These are phyloP conservation scores for Gastracanthus pulcherrimus DNA, from an alignment of 2,888 invertebrate genomes.

Conservation along the genomic window DNA sequence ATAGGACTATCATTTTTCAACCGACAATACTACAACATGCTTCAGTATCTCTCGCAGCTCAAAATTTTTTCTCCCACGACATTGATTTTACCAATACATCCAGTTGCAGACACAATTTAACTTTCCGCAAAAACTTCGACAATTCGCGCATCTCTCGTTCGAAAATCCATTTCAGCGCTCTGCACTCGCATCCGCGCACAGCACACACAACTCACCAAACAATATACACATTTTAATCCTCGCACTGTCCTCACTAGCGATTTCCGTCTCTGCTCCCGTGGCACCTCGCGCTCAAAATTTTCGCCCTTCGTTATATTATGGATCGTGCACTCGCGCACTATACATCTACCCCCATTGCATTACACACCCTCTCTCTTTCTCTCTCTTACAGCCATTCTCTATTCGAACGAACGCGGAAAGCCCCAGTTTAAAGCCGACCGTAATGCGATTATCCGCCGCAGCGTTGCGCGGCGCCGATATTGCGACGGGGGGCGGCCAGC, in stretches of 20 bases:
- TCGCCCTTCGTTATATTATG: neutral
- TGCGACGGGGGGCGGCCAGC: slow-evolving; percentile 59
- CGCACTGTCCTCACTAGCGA: neutral
- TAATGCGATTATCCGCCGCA: slow-evolving; percentile 71
- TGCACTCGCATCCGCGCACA: too few species aligned
- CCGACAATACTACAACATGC: too few species aligned
- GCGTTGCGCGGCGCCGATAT: slow-evolving; percentile 67
- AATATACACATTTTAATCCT: neutral
- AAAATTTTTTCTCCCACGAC: too few species aligned
- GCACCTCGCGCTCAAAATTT: neutral
- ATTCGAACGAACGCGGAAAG: slow-evolving; percentile 61
- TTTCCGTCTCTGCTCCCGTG: too few species aligned
- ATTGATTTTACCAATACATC: too few species aligned
- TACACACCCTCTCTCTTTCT: neutral
- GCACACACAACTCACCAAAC: too few species aligned
- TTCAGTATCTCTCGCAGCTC: too few species aligned
- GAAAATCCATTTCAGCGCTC: too few species aligned
- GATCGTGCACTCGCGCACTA: neutral
- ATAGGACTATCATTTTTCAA: too few species aligned
- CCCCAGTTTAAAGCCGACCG: slow-evolving; percentile 68
- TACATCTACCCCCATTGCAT: neutral
- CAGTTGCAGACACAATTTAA: too few species aligned
- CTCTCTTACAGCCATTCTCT: neutral
- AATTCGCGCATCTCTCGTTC: too few species aligned
- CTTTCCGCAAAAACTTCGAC: too few species aligned